phyloP scores from a whole-genome alignment of 2,888 invertebrate species.

The Boloria selene region DNA sequence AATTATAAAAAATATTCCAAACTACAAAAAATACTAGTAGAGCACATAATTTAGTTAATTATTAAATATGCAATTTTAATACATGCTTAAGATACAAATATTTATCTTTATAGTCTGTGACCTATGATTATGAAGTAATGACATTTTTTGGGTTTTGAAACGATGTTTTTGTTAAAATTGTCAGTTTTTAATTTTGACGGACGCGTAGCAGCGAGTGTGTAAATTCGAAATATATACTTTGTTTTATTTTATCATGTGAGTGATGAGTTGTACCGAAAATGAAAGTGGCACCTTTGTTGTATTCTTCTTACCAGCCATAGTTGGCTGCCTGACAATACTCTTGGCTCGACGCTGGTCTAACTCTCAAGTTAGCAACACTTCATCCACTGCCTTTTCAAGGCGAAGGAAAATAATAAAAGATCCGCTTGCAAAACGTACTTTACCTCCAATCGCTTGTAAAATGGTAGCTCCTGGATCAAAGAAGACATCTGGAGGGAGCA shows the following conservation, averaged over 20 bases:
- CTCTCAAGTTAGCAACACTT: conserved; percentile 71
- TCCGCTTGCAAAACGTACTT: conserved; percentile 71
- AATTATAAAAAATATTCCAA: too few relatives aligned
- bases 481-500: conserved; percentile 61
- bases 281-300: conserved; percentile 81
- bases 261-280: conserved; percentile 83
- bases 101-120: neutral
- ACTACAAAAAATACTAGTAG: neutral
- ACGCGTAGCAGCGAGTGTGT: conserved; percentile 39
- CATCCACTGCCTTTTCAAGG: conserved; percentile 75
- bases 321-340: conserved; percentile 79
- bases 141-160: neutral
- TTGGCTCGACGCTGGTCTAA: conserved; percentile 77
- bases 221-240: conserved; percentile 58
- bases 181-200: conserved; percentile 18
- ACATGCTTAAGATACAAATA: neutral
- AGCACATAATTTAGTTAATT: neutral
- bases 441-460: conserved; percentile 71
- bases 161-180: conserved; percentile 24
- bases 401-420: conserved; percentile 79
- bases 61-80: neutral
- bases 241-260: conserved; percentile 80
- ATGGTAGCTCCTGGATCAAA: conserved; percentile 73
- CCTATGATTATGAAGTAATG: too few relatives aligned
- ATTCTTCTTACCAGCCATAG: conserved; percentile 79